Evolutionary conservation across 2,797 vertebrate genomes (phyloP).

Genomic region (Parauchenoglanis punctatus): DNA sequence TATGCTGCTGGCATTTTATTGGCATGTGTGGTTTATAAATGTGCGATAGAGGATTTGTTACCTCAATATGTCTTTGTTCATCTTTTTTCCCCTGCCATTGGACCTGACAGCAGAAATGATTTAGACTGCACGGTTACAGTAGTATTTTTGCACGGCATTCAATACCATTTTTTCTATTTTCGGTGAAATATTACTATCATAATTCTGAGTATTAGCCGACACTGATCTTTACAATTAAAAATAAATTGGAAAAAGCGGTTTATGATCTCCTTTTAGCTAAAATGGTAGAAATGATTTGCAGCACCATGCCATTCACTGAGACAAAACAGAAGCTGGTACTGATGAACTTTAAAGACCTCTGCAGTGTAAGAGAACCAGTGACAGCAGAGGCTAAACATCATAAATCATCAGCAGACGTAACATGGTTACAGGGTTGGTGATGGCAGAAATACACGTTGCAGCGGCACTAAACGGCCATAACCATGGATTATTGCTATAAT

Average conservation of each 20-base stretch:
- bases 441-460: constrained; percentile 22
- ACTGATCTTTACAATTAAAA: neutral
- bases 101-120: neutral
- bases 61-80: neutral
- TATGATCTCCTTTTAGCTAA: neutral
- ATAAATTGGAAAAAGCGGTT: neutral
- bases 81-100: neutral
- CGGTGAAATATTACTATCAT: neutral
- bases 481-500: constrained; percentile 14
- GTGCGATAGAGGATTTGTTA: neutral
- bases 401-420: constrained; percentile 28
- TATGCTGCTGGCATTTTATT: neutral
- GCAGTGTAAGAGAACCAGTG: constrained; percentile 24
- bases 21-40: neutral
- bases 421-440: constrained; percentile 20
- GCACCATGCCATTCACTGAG: constrained; percentile 19
- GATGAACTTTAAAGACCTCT: constrained; percentile 26
- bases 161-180: neutral
- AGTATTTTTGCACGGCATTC: neutral
- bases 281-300: neutral
- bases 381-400: constrained; percentile 34
- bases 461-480: neutral
- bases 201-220: neutral
- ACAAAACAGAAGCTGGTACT: constrained; percentile 28
- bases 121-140: neutral